These are phyloP conservation scores for Hiodon tergisus DNA, from an alignment of 2,113 vertebrate species.

Conservation along the genomic window DNA sequence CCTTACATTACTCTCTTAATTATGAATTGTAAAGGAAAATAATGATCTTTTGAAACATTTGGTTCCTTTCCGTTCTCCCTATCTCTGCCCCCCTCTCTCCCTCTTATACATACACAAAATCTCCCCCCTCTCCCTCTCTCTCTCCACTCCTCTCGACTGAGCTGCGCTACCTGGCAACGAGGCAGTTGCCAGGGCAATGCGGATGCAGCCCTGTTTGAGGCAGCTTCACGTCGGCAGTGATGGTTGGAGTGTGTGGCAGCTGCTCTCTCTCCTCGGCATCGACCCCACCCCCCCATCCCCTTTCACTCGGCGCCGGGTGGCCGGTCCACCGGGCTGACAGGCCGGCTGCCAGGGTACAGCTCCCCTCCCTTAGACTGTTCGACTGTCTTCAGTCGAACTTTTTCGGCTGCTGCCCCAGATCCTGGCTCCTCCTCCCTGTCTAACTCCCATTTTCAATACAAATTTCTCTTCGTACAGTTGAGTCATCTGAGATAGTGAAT, in stretches of 20 bases:
- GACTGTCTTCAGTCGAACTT: too few species aligned
- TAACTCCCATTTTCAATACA: too few species aligned
- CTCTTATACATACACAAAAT: not conserved
- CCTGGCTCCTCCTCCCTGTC: too few species aligned
- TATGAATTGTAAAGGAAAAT: not conserved
- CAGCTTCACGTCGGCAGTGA: conserved; percentile 9
- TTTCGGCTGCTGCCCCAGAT: too few species aligned
- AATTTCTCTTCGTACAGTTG: too few species aligned
- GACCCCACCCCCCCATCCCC: not conserved
- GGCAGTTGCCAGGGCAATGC: conserved; percentile 32
- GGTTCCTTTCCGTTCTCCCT: not conserved
- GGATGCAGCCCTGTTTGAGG: conserved; percentile 32
- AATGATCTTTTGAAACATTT: not conserved
- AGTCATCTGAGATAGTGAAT: too few species aligned
- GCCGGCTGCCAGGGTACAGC: not conserved
- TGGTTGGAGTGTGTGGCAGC: conserved; percentile 19
- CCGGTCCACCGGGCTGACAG: not conserved
- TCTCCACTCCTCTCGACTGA: conserved; percentile 19
- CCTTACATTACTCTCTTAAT: too few species aligned
- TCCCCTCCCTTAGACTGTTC: not conserved
- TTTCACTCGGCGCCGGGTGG: not conserved
- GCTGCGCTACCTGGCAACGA: conserved; percentile 38
- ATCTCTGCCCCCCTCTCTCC: conserved; percentile 6
- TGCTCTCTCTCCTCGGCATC: conserved; percentile 18
- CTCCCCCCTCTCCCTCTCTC: not conserved